Percentiles rank a stretch among this genome's conserved stretches.
Conservation (phyloP, 1,140 invertebrate genomes). For the Aphaenogaster floridana region DNA sequence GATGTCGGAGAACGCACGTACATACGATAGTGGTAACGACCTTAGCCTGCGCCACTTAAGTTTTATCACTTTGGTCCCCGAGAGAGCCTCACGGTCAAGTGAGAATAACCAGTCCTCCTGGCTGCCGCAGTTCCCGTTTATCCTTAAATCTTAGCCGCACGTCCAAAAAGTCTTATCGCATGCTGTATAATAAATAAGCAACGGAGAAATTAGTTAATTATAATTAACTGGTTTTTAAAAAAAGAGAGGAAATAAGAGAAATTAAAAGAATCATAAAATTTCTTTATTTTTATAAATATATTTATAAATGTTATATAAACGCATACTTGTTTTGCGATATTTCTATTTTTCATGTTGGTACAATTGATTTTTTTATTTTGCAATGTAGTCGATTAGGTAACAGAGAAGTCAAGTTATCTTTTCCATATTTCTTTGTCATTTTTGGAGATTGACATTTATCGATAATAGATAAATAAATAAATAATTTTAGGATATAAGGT, state of each 20-base stretch:
- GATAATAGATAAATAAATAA: background rate
- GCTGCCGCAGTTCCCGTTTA: background rate
- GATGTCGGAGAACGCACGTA: constrained; percentile 65
- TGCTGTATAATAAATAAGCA: background rate
- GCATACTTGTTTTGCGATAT: background rate
- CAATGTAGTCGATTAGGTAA: background rate
- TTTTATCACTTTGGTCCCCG: constrained; percentile 71
- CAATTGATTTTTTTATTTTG: background rate
- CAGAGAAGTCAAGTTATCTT: background rate
- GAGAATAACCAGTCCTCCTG: constrained; percentile 65
- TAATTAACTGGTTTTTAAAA: background rate
- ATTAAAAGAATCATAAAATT: background rate
- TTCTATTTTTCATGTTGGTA: background rate
- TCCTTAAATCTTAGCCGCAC: constrained; percentile 51
- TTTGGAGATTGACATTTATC: background rate
- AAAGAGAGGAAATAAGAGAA: background rate
- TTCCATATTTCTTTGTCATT: background rate
- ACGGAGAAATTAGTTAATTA: background rate
- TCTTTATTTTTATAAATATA: background rate
- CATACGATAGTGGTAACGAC: constrained; percentile 73
- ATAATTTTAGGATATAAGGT: background rate
- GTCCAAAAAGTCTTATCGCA: background rate
- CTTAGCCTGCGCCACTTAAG: constrained; percentile 73
- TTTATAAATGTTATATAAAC: background rate
- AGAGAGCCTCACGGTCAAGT: constrained; percentile 73